Percentiles rank a stretch among this genome's conserved stretches.
Conservation (phyloP, 2,888 invertebrate species). For the Trilocha varians region DNA sequence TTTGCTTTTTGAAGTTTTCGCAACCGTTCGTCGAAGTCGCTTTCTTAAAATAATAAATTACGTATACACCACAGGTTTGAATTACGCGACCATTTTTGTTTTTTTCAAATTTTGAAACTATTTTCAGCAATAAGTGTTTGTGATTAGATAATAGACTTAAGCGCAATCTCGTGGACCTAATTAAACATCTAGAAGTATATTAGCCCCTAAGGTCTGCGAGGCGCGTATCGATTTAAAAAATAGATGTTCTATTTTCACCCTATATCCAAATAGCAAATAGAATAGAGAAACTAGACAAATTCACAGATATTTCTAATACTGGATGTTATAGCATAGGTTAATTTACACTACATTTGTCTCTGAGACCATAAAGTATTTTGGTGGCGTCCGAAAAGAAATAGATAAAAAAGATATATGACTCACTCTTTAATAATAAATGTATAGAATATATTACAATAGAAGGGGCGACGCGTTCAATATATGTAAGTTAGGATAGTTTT, state of each 20-base stretch:
- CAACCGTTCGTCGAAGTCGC: no score
- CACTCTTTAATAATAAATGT: constrained; percentile 51
- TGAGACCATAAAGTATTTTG: constrained; percentile 50
- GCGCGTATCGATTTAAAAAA: constrained; percentile 11
- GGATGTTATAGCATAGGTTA: constrained; percentile 27
- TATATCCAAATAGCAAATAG: constrained; percentile 29
- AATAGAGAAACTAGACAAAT: neutral
- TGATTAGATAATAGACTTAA: neutral
- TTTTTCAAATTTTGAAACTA: neutral
- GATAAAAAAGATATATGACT: constrained; percentile 53
- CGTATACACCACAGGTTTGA: no score
- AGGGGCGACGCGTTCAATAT: constrained; percentile 39
- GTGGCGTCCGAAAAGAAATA: constrained; percentile 61
- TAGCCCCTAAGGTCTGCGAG: constrained; percentile 10
- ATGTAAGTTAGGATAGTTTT: constrained; percentile 44
- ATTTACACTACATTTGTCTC: constrained; percentile 52
- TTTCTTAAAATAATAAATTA: no score
- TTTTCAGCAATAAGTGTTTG: neutral
- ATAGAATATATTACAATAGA: constrained; percentile 42
- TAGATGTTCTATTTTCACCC: constrained; percentile 30
- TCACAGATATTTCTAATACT: neutral
- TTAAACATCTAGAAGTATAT: neutral
- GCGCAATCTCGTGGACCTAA: neutral
- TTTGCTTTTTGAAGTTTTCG: no score
- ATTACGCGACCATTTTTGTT: neutral